phyloP scores from a whole-genome alignment of 2,888 invertebrate genomes.

The Rhagium mordax region DNA sequence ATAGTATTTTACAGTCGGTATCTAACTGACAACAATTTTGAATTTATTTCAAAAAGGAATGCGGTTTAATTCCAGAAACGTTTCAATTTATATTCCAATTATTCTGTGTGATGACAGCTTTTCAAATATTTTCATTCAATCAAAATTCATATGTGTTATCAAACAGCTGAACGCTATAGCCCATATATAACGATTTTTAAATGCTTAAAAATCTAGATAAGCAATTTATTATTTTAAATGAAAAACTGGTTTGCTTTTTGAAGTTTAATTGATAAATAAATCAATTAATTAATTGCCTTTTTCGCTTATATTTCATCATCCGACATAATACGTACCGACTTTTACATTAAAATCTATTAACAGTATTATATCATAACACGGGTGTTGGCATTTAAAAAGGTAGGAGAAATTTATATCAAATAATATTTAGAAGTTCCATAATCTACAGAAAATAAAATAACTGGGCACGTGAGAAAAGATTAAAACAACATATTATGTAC shows the following conservation, averaged over 20 bases:
- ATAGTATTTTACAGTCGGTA: conserved; percentile 7
- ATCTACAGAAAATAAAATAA: too few species aligned
- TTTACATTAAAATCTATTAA: not conserved
- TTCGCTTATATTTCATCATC: not conserved
- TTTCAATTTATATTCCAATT: conserved; percentile 57
- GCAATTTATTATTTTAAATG: conserved; percentile 29
- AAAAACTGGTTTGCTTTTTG: conserved; percentile 13
- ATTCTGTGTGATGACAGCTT: conserved; percentile 56
- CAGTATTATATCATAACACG: not conserved
- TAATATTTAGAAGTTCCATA: too few species aligned
- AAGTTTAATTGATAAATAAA: conserved; percentile 25
- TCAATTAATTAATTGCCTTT: conserved; percentile 8
- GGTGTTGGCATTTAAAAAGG: not conserved
- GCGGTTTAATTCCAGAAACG: conserved; percentile 34
- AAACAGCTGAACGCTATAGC: conserved; percentile 44
- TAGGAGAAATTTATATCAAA: too few species aligned
- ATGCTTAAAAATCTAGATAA: conserved; percentile 31
- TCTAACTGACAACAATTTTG: conserved; percentile 23
- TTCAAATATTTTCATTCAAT: conserved; percentile 59
- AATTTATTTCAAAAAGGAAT: conserved; percentile 31
- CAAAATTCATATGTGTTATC: conserved; percentile 55
- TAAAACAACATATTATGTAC: too few species aligned
- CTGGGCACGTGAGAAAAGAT: too few species aligned
- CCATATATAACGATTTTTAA: conserved; percentile 34
- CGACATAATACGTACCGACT: not conserved